Evolutionary conservation across 1,140 invertebrate genomes (phyloP), one percentile per base, ranked within the genome.

Genomic region (Aricia agestis): DNA sequence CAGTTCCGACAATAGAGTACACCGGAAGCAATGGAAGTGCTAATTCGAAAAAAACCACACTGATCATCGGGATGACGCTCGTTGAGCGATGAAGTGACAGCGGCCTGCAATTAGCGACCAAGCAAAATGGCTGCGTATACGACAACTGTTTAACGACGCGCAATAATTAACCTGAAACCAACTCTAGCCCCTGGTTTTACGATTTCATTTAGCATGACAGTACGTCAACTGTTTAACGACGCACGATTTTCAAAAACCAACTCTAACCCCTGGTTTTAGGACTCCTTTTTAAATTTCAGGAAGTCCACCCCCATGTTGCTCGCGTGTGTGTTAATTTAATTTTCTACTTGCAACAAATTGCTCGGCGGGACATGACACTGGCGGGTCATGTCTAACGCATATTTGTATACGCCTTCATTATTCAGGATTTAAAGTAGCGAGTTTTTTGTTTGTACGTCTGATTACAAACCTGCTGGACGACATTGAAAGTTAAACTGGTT

Each of bases 321-420:
- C 76, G 87, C 83, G 84, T 87, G 86, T 86, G 83, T 88, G 83
- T 87, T 91, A 89, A 89, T 91, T 90, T 89, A 89, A 90, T 90
- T 90, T 89, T 90, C 85, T 89, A 88, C 86, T 90, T 78, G 84
- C 78, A 83, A 78, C 89, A 89, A 90, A 19, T 89, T 90, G 86
- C 85, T 79, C 76, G 75, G 72, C 69, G 77, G 79, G 77, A 80
- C 78, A 74, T 76, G 80, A 82, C 79, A 84, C 76, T 83, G 77
- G 85, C 76, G 78, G 81, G 78, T 76, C 86, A 82, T 86, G 84
- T 84, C 81, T 80, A 82, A 71, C 74, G 76, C 73, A 76, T 74
- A 78, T 82, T 79, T 77, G 71, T 71, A 73, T 73, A 71, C 74
- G 66, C 61, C 10, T 63, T 19, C 41, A 41, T 66, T 66, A 36